Percentiles rank a stretch among this genome's conserved stretches.
phyloP scores from a whole-genome alignment of 2,797 vertebrate genomes.

The Pelodytes ibericus region DNA sequence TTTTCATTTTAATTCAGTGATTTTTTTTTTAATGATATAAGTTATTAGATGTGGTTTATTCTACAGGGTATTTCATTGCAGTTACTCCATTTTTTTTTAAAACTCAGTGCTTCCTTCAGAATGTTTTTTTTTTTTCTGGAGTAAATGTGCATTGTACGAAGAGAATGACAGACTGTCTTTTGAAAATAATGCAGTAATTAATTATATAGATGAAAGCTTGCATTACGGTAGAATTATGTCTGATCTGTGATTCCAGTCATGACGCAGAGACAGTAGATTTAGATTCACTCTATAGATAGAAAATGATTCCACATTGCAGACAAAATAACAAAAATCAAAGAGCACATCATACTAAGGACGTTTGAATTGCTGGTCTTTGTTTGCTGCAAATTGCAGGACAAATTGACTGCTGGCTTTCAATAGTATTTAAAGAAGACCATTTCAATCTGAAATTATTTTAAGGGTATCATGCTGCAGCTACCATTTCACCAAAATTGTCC shows the following conservation, averaged over 20 bases:
- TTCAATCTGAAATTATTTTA: constrained; percentile 57
- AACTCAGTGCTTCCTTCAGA: too few species aligned
- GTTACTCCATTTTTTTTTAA: too few species aligned
- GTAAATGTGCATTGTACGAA: constrained; percentile 41
- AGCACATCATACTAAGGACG: constrained; percentile 64
- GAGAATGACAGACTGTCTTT: constrained; percentile 60
- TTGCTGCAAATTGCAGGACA: constrained; percentile 45
- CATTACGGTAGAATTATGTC: constrained; percentile 60
- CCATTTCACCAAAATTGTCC: constrained; percentile 43
- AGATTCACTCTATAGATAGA: constrained; percentile 59
- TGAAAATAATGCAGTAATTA: constrained; percentile 61
- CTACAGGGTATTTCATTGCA: too few species aligned
- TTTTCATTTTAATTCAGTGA: too few species aligned
- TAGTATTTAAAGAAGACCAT: constrained; percentile 40
- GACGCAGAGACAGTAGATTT: constrained; percentile 58
- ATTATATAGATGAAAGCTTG: constrained; percentile 74
- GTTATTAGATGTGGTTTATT: too few species aligned
- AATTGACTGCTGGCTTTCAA: constrained; percentile 37
- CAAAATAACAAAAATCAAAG: constrained; percentile 64
- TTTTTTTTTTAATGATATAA: too few species aligned
- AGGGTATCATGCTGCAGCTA: constrained; percentile 40
- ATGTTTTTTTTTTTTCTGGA: neutral
- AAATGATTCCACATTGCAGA: constrained; percentile 56
- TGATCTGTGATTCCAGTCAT: constrained; percentile 67
- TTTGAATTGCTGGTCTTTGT: constrained; percentile 63